Percentiles rank a stretch among this genome's conserved stretches.
Evolutionary conservation across 2,888 invertebrate genomes (phyloP).

Genomic region (Coecobrya sp.): DNA sequence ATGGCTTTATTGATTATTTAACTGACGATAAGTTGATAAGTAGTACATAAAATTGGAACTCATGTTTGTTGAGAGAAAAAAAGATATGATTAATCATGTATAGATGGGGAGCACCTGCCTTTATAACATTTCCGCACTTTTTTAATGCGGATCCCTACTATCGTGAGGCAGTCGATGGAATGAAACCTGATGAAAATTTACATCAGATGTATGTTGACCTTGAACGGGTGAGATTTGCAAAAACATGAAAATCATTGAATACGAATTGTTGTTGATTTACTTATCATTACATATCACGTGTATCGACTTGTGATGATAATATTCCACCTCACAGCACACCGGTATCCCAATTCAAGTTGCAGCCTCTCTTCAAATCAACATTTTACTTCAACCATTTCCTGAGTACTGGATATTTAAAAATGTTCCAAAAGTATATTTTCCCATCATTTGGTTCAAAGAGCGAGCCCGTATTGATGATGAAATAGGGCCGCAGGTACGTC

Average conservation of each 20-base stretch:
- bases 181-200: slow-evolving; percentile 90
- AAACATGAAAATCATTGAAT: not conserved
- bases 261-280: not conserved
- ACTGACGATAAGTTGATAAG: too few relatives aligned
- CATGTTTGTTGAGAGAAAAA: not conserved
- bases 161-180: slow-evolving; percentile 90
- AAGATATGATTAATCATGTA: not conserved
- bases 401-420: slow-evolving; percentile 88
- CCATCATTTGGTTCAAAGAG: slow-evolving; percentile 94
- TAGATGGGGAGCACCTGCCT: slow-evolving; percentile 93
- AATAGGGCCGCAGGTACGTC: slow-evolving; percentile 89
- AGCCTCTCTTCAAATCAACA: slow-evolving; percentile 94
- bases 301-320: not conserved
- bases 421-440: slow-evolving; percentile 90
- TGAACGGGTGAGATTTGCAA: slow-evolving; percentile 90
- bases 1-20: slow-evolving; percentile 27
- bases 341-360: slow-evolving; percentile 93
- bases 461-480: slow-evolving; percentile 90
- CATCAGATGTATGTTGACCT: slow-evolving; percentile 93
- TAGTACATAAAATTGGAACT: not conserved
- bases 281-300: not conserved
- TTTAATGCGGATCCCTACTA: slow-evolving; percentile 92
- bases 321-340: slow-evolving; percentile 88
- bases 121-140: slow-evolving; percentile 95
- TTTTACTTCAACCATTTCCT: slow-evolving; percentile 91